phyloP scores from a whole-genome alignment of 2,888 invertebrate genomes.

The Omphaloscelis lunosa region DNA sequence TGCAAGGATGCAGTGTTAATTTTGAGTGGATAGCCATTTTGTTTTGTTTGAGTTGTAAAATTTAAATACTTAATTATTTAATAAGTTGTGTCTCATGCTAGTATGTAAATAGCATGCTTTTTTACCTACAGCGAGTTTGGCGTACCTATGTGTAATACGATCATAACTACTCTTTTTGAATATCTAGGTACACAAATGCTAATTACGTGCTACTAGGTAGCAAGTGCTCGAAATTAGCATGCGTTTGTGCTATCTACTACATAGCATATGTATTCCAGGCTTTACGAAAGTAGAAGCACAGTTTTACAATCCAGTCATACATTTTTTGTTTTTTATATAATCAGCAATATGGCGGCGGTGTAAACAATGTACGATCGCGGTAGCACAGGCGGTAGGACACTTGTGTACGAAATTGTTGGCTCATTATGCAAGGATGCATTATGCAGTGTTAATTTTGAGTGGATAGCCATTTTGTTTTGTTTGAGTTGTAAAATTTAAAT shows the following conservation, averaged over 20 bases:
- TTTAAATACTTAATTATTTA: neutral
- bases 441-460: neutral
- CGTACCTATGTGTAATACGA: neutral
- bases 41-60: neutral
- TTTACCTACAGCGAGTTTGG: no score
- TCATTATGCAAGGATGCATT: constrained; percentile 11
- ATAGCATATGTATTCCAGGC: neutral
- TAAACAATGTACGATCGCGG: constrained; percentile 66
- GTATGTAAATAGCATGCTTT: no score
- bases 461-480: neutral
- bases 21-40: neutral
- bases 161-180: no score
- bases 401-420: constrained; percentile 40
- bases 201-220: neutral
- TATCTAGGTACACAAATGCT: no score
- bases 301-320: neutral
- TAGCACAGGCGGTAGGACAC: constrained; percentile 37
- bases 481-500: neutral
- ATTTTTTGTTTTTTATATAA: neutral
- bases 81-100: neutral
- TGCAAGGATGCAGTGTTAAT: constrained; percentile 8
- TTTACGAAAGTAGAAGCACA: neutral
- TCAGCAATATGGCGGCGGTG: constrained; percentile 60
- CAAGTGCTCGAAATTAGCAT: neutral
- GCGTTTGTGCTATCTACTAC: neutral